Evolutionary conservation across 2,113 vertebrate species (phyloP).

Genomic region (Condylura cristata): DNA sequence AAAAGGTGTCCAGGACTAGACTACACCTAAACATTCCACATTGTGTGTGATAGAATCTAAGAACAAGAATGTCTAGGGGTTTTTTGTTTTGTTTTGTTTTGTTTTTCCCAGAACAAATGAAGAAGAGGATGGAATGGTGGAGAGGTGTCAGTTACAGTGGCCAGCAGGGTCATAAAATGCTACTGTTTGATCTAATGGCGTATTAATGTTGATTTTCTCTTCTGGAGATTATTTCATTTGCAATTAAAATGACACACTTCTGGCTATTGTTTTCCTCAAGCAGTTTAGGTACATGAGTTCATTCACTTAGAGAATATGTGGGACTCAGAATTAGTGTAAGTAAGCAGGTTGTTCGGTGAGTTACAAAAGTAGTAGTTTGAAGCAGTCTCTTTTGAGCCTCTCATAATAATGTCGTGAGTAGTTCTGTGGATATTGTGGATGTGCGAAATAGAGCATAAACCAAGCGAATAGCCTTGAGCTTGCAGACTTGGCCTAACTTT

Average conservation of each 20-base stretch:
- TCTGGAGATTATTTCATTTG: conserved; percentile 80
- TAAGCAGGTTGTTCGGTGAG: conserved; percentile 65
- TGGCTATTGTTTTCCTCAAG: conserved; percentile 65
- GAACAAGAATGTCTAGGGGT: conserved; percentile 80
- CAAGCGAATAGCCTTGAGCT: conserved; percentile 42
- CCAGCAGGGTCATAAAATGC: conserved; percentile 66
- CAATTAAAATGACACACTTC: conserved; percentile 65
- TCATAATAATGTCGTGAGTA: conserved; percentile 16
- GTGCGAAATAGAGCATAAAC: background rate
- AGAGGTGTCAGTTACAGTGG: conserved; percentile 80
- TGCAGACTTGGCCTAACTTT: conserved; percentile 41
- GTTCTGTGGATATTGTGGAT: conserved; percentile 28
- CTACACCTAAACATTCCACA: conserved; percentile 80
- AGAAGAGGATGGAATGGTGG: conserved; percentile 61
- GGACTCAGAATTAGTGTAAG: conserved; percentile 68
- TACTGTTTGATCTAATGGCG: conserved; percentile 53
- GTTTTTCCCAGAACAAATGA: conserved; percentile 25
- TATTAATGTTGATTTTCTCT: conserved; percentile 85
- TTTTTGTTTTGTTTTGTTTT: too few species aligned
- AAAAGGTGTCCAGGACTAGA: conserved; percentile 81
- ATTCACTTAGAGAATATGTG: conserved; percentile 70
- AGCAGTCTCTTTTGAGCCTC: conserved; percentile 67
- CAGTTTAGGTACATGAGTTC: conserved; percentile 64
- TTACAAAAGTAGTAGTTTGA: conserved; percentile 77
- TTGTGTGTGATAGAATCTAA: conserved; percentile 78